These are phyloP conservation scores for Anadara kagoshimensis DNA, from an alignment of 1,140 invertebrate genomes.

Conservation along the genomic window DNA sequence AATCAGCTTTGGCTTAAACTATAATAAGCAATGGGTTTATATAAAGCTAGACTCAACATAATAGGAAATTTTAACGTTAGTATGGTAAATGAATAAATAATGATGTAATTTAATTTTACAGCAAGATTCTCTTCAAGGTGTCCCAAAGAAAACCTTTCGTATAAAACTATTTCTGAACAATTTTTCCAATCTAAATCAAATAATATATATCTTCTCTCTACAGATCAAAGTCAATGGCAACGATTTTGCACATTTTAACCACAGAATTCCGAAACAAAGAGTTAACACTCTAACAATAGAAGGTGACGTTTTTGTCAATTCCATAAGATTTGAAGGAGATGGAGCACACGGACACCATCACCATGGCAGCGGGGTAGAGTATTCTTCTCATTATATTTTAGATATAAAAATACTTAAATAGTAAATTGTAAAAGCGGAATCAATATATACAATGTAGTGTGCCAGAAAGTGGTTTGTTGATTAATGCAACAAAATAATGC, in stretches of 20 bases:
- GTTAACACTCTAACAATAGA: conserved; percentile 5
- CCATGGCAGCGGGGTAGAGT: not conserved
- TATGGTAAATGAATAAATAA: too few relatives aligned
- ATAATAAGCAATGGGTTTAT: too few relatives aligned
- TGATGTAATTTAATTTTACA: too few relatives aligned
- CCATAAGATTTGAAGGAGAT: conserved; percentile 12
- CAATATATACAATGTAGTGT: not conserved
- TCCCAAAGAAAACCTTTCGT: too few relatives aligned
- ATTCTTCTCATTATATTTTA: not conserved
- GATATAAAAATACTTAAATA: not conserved
- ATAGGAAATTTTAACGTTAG: too few relatives aligned
- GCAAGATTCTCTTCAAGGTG: too few relatives aligned
- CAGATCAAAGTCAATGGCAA: conserved; percentile 11
- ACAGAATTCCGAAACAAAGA: conserved; percentile 15
- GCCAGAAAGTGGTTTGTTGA: too few relatives aligned
- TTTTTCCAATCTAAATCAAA: not conserved
- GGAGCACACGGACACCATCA: not conserved
- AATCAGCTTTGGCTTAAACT: too few relatives aligned
- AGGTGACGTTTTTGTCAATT: conserved; percentile 1
- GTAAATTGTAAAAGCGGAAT: not conserved
- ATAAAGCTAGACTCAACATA: too few relatives aligned
- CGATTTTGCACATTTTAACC: conserved; percentile 7
- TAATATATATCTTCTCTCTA: not conserved
- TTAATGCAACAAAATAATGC: too few relatives aligned
- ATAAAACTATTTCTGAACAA: too few relatives aligned